These are phyloP conservation scores for Spilosoma lubricipeda DNA, from an alignment of 2,888 invertebrate genomes.

Conservation along the genomic window DNA sequence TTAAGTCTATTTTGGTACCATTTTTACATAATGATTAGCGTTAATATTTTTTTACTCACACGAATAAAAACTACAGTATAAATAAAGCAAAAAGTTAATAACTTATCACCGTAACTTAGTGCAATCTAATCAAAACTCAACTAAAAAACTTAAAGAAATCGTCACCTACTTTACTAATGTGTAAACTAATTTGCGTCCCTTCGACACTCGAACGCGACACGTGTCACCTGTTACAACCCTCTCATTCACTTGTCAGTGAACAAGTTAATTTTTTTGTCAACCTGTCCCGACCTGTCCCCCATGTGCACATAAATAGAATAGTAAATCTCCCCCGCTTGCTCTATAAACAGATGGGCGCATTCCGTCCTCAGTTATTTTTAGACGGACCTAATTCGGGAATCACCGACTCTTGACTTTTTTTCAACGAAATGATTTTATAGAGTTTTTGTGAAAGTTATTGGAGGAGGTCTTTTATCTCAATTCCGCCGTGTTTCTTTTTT, in stretches of 20 bases:
- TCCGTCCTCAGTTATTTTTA: constrained; percentile 74
- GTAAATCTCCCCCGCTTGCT: constrained; percentile 75
- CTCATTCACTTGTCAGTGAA: constrained; percentile 47
- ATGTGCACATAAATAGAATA: constrained; percentile 63
- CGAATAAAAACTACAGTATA: neutral
- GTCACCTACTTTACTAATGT: constrained; percentile 21
- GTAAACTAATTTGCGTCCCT: constrained; percentile 19
- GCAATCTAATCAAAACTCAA: neutral
- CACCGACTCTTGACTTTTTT: constrained; percentile 60
- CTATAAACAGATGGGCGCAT: constrained; percentile 83
- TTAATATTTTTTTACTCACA: no score
- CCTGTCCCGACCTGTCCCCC: constrained; percentile 71
- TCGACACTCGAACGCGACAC: constrained; percentile 32
- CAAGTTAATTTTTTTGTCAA: constrained; percentile 61
- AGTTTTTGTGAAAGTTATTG: constrained; percentile 32
- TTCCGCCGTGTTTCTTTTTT: neutral
- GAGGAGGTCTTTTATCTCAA: constrained; percentile 15
- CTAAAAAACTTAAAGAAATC: constrained; percentile 7
- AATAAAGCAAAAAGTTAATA: neutral
- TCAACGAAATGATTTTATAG: constrained; percentile 43
- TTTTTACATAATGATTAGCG: neutral
- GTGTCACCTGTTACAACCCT: constrained; percentile 49
- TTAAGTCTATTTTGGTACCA: neutral
- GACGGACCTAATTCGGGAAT: constrained; percentile 76
- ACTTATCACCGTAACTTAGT: neutral